Evolutionary conservation across 2,797 vertebrate genomes (phyloP).

Genomic region (Manis javanica): DNA sequence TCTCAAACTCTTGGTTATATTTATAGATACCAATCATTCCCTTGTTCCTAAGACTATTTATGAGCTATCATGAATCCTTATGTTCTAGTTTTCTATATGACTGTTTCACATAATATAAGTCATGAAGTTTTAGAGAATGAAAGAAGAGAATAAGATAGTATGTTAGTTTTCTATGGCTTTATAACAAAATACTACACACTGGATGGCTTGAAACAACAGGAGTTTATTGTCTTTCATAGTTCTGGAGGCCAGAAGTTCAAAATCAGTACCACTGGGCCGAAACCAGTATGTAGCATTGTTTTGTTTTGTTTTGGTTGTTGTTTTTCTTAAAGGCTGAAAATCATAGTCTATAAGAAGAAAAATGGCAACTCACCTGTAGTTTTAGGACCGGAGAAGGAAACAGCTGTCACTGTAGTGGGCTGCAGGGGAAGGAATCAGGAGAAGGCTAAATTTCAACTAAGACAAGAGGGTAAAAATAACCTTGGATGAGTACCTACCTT

Average conservation of each 20-base stretch:
- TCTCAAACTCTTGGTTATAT: background rate
- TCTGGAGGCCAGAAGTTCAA: background rate
- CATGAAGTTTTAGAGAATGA: background rate
- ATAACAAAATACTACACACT: background rate
- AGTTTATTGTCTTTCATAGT: background rate
- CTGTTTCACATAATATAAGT: background rate
- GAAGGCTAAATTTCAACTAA: conserved; percentile 10
- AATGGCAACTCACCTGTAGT: background rate
- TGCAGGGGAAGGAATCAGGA: background rate
- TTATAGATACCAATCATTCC: background rate
- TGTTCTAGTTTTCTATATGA: background rate
- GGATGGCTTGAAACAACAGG: background rate
- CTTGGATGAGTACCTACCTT: background rate
- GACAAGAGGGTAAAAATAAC: background rate
- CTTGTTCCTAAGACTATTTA: background rate
- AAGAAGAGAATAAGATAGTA: background rate
- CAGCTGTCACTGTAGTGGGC: background rate
- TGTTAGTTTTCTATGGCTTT: background rate
- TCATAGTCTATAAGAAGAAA: background rate
- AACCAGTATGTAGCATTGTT: background rate
- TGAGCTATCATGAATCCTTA: background rate
- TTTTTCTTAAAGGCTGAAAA: background rate
- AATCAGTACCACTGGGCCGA: background rate
- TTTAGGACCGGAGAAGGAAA: background rate
- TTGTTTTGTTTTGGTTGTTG: background rate